Percentiles rank a stretch among this genome's conserved stretches.
phyloP scores from a whole-genome alignment of 2,113 vertebrate genomes.

The Erinaceus europaeus region DNA sequence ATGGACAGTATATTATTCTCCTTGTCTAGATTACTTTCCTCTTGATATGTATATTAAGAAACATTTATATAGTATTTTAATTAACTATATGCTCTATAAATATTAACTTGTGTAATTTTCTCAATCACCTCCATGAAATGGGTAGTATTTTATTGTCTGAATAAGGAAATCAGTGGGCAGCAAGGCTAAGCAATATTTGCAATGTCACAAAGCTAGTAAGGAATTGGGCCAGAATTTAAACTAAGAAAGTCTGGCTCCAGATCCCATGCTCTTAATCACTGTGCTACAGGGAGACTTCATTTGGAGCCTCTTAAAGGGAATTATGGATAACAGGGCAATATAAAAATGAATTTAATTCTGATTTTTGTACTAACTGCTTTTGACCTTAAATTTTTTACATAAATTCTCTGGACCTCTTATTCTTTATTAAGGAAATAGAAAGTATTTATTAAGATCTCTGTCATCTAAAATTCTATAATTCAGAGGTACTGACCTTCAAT shows the following conservation, averaged over 20 bases:
- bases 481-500: not conserved
- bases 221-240: not conserved
- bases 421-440: slow-evolving; percentile 17
- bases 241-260: not conserved
- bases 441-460: not conserved
- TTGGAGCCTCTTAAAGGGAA: slow-evolving; percentile 1
- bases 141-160: not conserved
- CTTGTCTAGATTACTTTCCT: not conserved
- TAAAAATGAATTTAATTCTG: not conserved
- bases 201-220: not conserved
- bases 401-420: not conserved
- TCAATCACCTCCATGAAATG: not conserved
- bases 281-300: not conserved
- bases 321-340: not conserved
- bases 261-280: not conserved
- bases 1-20: not conserved
- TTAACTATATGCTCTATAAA: no score
- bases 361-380: slow-evolving; percentile 5
- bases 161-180: not conserved
- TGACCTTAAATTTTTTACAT: slow-evolving; percentile 1
- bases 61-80: not conserved
- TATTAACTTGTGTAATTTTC: not conserved
- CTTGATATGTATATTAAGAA: not conserved
- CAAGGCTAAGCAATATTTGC: not conserved
- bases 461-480: not conserved